Conservation (phyloP, 2,113 vertebrate genomes). For the Sarotherodon lohbergeri region DNA sequence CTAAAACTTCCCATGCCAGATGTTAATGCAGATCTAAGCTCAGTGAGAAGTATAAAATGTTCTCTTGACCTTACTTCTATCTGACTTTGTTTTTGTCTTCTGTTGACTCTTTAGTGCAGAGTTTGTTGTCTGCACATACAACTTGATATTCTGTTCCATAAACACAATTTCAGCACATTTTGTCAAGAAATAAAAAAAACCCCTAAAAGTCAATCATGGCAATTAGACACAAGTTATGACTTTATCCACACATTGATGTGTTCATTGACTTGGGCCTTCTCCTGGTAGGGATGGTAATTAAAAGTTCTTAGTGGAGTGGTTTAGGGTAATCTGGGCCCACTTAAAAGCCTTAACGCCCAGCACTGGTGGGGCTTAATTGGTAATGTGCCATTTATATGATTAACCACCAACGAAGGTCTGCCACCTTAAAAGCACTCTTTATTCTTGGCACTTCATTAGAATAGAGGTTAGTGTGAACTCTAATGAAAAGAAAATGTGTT, state of each 20-base stretch:
- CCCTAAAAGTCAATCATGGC: slow-evolving; percentile 5
- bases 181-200: neutral
- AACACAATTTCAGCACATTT: neutral
- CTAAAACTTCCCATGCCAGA: neutral
- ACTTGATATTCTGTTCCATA: neutral
- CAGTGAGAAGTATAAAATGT: neutral
- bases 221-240: slow-evolving; percentile 42
- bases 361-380: slow-evolving; percentile 54
- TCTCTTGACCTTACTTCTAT: neutral
- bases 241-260: slow-evolving; percentile 50
- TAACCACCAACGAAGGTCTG: slow-evolving; percentile 49
- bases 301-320: slow-evolving; percentile 47
- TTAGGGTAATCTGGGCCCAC: slow-evolving; percentile 47
- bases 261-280: slow-evolving; percentile 32
- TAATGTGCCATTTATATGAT: slow-evolving; percentile 59
- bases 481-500: slow-evolving; percentile 70
- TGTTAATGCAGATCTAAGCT: neutral
- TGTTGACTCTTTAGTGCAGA: neutral
- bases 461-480: slow-evolving; percentile 33
- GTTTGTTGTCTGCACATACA: neutral
- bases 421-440: slow-evolving; percentile 52
- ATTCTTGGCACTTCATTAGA: slow-evolving; percentile 58
- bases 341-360: slow-evolving; percentile 51
- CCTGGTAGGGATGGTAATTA: slow-evolving; percentile 50
- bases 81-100: neutral